Conservation (phyloP, 2,113 vertebrate species). For the Petrocephalus microphthalmus region DNA sequence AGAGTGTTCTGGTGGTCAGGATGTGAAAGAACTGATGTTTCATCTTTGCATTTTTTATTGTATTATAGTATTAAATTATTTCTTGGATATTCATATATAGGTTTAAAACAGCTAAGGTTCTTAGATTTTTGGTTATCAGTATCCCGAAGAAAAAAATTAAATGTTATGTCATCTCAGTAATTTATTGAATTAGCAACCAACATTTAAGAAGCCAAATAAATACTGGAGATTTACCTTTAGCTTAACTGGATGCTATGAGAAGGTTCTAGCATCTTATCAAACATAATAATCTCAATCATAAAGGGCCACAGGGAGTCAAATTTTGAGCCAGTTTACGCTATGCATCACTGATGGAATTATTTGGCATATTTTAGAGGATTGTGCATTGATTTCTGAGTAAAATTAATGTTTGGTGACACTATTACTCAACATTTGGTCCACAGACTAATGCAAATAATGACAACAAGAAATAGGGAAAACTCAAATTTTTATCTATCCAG, state of each 20-base stretch:
- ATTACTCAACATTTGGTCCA: too few relatives aligned
- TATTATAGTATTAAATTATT: not conserved
- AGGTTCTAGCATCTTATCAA: not conserved
- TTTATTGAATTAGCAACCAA: not conserved
- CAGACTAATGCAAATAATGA: too few relatives aligned
- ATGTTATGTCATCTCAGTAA: not conserved
- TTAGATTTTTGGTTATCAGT: not conserved
- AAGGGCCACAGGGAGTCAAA: not conserved
- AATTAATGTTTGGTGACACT: too few relatives aligned
- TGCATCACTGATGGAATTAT: not conserved
- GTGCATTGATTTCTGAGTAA: too few relatives aligned
- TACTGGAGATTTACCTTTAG: not conserved
- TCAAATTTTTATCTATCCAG: too few relatives aligned
- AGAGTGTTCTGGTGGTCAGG: not conserved
- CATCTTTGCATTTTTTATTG: not conserved
- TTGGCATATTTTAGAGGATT: too few relatives aligned
- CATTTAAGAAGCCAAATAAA: not conserved
- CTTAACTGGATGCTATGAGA: not conserved
- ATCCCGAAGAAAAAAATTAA: not conserved
- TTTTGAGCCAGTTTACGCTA: too few relatives aligned
- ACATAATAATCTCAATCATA: not conserved
- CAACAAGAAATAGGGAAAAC: too few relatives aligned
- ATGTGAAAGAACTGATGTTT: not conserved
- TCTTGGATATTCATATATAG: not conserved
- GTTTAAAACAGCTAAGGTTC: not conserved